Conservation (phyloP, 2,888 invertebrate genomes). For the Agriotes lineatus region DNA sequence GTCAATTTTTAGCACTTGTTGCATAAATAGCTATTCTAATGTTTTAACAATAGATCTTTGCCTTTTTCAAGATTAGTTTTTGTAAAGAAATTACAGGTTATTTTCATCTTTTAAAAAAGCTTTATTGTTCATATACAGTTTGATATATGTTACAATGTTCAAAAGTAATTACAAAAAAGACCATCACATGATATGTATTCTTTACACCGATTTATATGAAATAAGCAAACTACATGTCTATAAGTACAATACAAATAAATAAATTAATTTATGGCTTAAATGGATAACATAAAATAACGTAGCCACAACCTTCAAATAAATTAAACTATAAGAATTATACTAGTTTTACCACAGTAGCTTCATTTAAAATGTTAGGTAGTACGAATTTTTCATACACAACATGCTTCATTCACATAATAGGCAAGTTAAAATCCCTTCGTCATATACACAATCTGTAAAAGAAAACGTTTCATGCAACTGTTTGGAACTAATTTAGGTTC, state of each 20-base stretch:
- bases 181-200: constrained; percentile 26
- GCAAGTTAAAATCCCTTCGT: constrained; percentile 2
- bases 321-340: too few relatives aligned
- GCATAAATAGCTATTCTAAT: too few relatives aligned
- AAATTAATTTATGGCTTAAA: too few relatives aligned
- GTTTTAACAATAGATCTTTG: too few relatives aligned
- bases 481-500: too few relatives aligned
- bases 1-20: too few relatives aligned
- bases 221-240: too few relatives aligned
- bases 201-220: constrained; percentile 11
- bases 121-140: constrained; percentile 1
- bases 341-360: too few relatives aligned
- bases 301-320: background rate
- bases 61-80: too few relatives aligned
- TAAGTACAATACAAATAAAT: background rate
- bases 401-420: background rate
- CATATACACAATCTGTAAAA: background rate
- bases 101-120: background rate
- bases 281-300: background rate
- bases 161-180: background rate
- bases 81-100: too few relatives aligned
- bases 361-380: too few relatives aligned
- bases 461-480: background rate
- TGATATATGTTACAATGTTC: background rate
- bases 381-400: too few relatives aligned